Base-by-base conservation (phyloP, 2,113 vertebrate genomes). In the Gasterosteus aculeatus region DNA sequence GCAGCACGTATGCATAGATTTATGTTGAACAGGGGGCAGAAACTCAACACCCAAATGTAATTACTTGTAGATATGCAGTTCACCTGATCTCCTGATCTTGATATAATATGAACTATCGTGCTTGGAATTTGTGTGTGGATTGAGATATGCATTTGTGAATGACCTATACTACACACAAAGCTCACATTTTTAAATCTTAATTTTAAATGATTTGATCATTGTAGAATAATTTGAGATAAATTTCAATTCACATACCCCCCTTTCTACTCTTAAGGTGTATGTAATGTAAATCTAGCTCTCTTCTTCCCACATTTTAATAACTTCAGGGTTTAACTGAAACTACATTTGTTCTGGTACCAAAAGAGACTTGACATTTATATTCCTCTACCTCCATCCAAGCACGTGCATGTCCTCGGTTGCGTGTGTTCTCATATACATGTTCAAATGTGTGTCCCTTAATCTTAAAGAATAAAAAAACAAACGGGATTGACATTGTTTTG, bases 401-500 rank as follows among this genome's bases (percentile, higher is more conserved):
- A 69, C 51, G 58, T 19, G 42, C 39, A 42, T 44, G 9, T 19
- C 12, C 46, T 6, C 0, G 14, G 39, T 51, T 67, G 2, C 5
- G n/a, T 72, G 61, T 41, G 38, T 33, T 2, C 41, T 44, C 16
- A 56, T 19, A 31, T 47, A 26, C 59, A 54, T 64, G 35, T 71
- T 65, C 38, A 26, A 69, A 14, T 31, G 16, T 19, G 51, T 38
- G 12, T 53, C 22, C 47, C 3, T 64, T 11, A 59, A 63, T 31
- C 44, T 18, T 56, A 42, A 47, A n/a, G 54, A 58, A 49, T 38
- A 42, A 65, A 51, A 26, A 5, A 61, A 70, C 15, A 1, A 60
- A 12, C n/a, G 62, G 9, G 59, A 61, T 7, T 69, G 35, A 70
- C 64, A 83, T 67, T 86, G 69, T 63, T 62, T 46, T 81, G 66